phyloP scores from a whole-genome alignment of 2,113 vertebrate species.

The Etheostoma cragini region DNA sequence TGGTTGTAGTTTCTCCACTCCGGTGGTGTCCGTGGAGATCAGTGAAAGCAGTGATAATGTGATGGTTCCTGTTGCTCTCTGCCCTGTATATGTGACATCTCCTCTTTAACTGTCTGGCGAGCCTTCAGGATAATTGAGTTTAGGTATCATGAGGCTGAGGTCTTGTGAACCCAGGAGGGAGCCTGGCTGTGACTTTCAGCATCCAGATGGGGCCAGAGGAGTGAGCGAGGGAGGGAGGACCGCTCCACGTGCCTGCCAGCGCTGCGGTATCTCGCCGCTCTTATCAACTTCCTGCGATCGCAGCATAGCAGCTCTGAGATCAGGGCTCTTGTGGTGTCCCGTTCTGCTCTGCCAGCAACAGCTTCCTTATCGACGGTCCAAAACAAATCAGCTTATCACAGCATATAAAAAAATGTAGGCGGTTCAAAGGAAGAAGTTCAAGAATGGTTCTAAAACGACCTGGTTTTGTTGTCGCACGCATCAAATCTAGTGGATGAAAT shows the following conservation, averaged over 20 bases:
- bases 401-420: background rate
- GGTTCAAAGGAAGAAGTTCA: background rate
- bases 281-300: slow-evolving; percentile 73
- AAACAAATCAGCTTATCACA: slow-evolving; percentile 53
- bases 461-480: background rate
- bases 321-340: slow-evolving; percentile 29
- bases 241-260: slow-evolving; percentile 41
- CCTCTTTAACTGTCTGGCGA: slow-evolving; percentile 32
- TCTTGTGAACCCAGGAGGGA: slow-evolving; percentile 48
- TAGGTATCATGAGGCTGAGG: slow-evolving; percentile 66
- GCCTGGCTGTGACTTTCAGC: slow-evolving; percentile 30
- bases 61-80: slow-evolving; percentile 29
- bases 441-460: background rate
- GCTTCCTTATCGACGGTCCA: slow-evolving; percentile 38
- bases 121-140: slow-evolving; percentile 64
- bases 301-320: slow-evolving; percentile 40
- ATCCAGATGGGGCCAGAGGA: slow-evolving; percentile 17
- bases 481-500: background rate
- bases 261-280: slow-evolving; percentile 20
- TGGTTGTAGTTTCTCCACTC: background rate
- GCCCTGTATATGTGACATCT: slow-evolving; percentile 23
- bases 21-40: background rate
- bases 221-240: slow-evolving; percentile 18
- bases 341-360: slow-evolving; percentile 29
- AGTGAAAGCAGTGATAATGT: slow-evolving; percentile 19